phyloP scores from a whole-genome alignment of 2,888 invertebrate genomes.

The Coronaproctus castanopsis region DNA sequence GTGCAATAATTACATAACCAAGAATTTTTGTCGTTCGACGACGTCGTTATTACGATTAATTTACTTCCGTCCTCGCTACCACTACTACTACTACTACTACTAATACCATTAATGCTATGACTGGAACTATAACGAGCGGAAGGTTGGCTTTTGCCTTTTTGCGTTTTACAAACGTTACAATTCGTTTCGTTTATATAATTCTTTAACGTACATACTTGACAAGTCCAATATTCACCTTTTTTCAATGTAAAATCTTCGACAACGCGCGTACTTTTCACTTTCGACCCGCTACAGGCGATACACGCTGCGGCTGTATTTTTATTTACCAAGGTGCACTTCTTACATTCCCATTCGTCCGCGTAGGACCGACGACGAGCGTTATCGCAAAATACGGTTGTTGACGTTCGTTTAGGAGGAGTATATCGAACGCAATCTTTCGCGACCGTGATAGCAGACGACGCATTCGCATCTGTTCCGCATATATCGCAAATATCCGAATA shows the following conservation, averaged over 20 bases:
- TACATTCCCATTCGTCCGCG: slow-evolving; percentile 51
- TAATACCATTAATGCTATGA: background rate
- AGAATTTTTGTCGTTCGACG: slow-evolving; percentile 1
- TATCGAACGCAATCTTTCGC: slow-evolving; percentile 23
- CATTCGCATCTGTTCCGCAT: slow-evolving; percentile 33
- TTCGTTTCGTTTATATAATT: slow-evolving; percentile 45
- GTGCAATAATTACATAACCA: slow-evolving; percentile 70
- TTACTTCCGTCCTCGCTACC: background rate
- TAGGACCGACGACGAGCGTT: slow-evolving; percentile 22
- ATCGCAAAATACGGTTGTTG: slow-evolving; percentile 1
- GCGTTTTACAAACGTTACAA: slow-evolving; percentile 59
- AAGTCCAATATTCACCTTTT: slow-evolving; percentile 57
- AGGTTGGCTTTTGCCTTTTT: no score
- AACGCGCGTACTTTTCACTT: slow-evolving; percentile 43
- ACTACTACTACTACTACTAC: background rate
- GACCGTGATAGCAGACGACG: slow-evolving; percentile 40
- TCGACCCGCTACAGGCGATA: slow-evolving; percentile 70
- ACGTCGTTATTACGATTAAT: background rate
- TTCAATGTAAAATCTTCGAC: slow-evolving; percentile 45
- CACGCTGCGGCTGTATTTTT: slow-evolving; percentile 47
- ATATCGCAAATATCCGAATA: slow-evolving; percentile 63
- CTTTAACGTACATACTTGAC: slow-evolving; percentile 59
- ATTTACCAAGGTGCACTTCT: slow-evolving; percentile 71
- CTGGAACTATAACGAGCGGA: no score
- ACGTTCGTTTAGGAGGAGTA: slow-evolving; percentile 26